Conservation (phyloP, 2,797 vertebrate species). For the Tadarida brasiliensis region DNA sequence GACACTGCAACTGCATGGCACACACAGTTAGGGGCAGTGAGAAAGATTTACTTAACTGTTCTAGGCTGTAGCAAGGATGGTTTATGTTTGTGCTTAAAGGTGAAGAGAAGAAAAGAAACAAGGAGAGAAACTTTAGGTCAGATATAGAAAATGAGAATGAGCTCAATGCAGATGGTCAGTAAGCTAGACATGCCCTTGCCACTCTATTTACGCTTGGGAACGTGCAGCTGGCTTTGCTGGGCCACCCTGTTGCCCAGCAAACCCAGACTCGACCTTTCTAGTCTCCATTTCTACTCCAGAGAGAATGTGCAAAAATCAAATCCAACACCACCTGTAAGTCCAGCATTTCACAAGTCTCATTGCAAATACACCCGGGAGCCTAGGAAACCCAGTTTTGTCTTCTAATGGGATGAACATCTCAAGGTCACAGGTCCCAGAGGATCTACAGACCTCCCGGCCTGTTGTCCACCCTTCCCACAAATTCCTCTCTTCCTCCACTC, state of each 20-base stretch:
- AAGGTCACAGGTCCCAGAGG: background rate
- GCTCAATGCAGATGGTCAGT: constrained; percentile 95
- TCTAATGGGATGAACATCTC: background rate
- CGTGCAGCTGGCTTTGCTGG: constrained; percentile 82
- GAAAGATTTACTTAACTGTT: constrained; percentile 99
- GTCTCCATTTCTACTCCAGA: constrained; percentile 79
- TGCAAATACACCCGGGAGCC: constrained; percentile 69
- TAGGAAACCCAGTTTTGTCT: constrained; percentile 53
- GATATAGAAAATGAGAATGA: constrained; percentile 95
- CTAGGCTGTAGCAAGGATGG: constrained; percentile 99
- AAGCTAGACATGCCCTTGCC: constrained; percentile 92
- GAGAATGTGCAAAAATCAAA: constrained; percentile 76
- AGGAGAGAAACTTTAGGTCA: constrained; percentile 99
- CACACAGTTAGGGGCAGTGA: constrained; percentile 90
- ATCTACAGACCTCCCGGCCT: background rate
- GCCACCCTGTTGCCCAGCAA: constrained; percentile 80
- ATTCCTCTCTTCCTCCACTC: background rate
- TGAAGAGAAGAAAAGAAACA: constrained; percentile 95
- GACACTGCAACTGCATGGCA: constrained; percentile 92
- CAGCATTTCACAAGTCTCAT: constrained; percentile 87
- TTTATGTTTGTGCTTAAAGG: constrained; percentile 99
- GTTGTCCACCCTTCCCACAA: background rate
- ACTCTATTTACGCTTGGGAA: constrained; percentile 81
- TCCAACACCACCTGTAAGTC: constrained; percentile 88
- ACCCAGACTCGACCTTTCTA: constrained; percentile 79